Evolutionary conservation across 2,113 vertebrate genomes (phyloP).

Genomic region (Brachionichthys hirsutus): DNA sequence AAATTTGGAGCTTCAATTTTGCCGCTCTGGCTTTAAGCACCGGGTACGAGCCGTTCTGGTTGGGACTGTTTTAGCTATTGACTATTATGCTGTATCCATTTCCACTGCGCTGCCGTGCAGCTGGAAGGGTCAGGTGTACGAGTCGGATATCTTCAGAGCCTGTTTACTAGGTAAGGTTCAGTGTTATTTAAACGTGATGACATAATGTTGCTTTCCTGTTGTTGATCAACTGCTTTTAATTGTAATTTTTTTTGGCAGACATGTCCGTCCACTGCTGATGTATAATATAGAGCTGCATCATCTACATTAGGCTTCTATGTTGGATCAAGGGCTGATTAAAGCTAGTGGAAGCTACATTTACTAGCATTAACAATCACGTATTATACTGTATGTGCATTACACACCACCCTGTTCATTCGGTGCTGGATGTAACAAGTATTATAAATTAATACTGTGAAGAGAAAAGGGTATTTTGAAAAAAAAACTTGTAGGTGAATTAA

Average conservation of each 20-base stretch:
- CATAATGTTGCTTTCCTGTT: constrained; percentile 15
- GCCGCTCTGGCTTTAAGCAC: constrained; percentile 14
- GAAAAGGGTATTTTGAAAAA: too few species aligned
- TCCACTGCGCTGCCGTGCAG: constrained; percentile 17
- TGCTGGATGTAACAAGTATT: constrained; percentile 37
- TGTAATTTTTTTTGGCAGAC: not conserved
- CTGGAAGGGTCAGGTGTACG: constrained; percentile 17
- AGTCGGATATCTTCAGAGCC: constrained; percentile 19
- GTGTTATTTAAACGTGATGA: constrained; percentile 7
- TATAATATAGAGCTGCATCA: constrained; percentile 1
- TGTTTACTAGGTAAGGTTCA: constrained; percentile 12
- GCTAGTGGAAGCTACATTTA: constrained; percentile 17
- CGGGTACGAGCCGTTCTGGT: constrained; percentile 5
- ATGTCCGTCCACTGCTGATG: not conserved
- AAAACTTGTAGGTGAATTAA: not conserved
- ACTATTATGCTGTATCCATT: constrained; percentile 5
- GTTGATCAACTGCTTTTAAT: constrained; percentile 29
- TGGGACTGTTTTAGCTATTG: not conserved
- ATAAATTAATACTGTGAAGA: too few species aligned
- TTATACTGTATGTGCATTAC: not conserved
- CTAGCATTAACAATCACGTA: constrained; percentile 13
- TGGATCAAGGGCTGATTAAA: constrained; percentile 30
- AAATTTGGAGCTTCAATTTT: constrained; percentile 30
- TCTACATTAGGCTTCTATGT: constrained; percentile 15
- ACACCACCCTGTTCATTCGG: constrained; percentile 12